Conservation (phyloP, 1,140 invertebrate species). For the Panonychus citri region DNA sequence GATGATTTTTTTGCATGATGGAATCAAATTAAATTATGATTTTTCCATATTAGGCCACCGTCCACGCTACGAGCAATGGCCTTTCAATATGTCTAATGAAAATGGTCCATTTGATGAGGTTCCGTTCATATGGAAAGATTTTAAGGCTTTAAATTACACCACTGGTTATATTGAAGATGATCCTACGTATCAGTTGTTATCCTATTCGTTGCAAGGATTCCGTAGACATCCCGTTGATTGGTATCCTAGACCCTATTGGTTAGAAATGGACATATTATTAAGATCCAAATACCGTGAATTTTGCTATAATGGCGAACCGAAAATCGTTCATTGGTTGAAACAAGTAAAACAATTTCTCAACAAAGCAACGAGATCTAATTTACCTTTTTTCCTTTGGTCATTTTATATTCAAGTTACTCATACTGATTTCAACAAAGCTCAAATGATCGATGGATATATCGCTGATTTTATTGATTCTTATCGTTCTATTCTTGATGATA, state of each 20-base stretch:
- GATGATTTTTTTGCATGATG: too few relatives aligned
- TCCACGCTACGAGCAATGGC: too few relatives aligned
- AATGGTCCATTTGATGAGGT: constrained; percentile 4
- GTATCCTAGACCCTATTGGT: constrained; percentile 43
- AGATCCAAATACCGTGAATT: neutral
- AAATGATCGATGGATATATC: constrained; percentile 6
- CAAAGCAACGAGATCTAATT: constrained; percentile 13
- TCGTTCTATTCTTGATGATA: neutral
- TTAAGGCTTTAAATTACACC: constrained; percentile 38
- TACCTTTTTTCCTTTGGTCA: constrained; percentile 13
- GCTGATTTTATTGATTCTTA: constrained; percentile 3
- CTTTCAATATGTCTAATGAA: neutral
- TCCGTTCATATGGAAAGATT: constrained; percentile 19
- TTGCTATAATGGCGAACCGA: constrained; percentile 8
- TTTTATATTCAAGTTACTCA: constrained; percentile 9
- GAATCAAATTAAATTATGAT: too few relatives aligned
- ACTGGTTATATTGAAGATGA: constrained; percentile 57
- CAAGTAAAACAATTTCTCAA: constrained; percentile 15
- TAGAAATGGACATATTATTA: constrained; percentile 8
- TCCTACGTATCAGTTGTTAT: constrained; percentile 38
- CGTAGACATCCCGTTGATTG: constrained; percentile 49
- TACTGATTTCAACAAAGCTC: constrained; percentile 9
- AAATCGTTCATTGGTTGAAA: constrained; percentile 13
- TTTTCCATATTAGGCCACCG: too few relatives aligned
- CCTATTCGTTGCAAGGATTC: constrained; percentile 51